phyloP scores from a whole-genome alignment of 2,888 invertebrate genomes.

The Ichneumoninae sp. region DNA sequence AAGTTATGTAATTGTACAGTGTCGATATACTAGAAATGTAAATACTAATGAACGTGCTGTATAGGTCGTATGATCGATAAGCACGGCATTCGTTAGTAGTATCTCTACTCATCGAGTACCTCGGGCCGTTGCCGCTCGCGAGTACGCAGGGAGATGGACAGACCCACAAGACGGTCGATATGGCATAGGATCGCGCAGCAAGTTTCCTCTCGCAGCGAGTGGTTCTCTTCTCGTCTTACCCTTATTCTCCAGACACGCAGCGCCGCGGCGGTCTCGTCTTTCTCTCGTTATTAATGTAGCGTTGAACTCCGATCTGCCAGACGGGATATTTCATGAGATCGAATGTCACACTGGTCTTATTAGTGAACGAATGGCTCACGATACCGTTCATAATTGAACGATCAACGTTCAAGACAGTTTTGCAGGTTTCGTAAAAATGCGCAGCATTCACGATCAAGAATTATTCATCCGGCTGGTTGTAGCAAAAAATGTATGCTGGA shows the following conservation, averaged over 20 bases:
- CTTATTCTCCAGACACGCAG: conserved; percentile 34
- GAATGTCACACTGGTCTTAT: conserved; percentile 5
- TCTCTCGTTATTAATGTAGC: conserved; percentile 43
- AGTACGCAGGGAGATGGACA: neutral
- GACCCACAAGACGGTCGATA: conserved; percentile 15
- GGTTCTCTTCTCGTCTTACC: conserved; percentile 46
- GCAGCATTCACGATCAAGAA: neutral
- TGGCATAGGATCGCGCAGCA: conserved; percentile 23
- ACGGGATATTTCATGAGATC: conserved; percentile 2
- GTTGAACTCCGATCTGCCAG: conserved; percentile 11
- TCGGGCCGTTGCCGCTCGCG: neutral
- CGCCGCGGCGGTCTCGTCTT: conserved; percentile 42
- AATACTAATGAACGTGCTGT: neutral
- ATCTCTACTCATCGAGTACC: neutral
- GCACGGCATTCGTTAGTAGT: conserved; percentile 3
- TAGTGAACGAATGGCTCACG: neutral
- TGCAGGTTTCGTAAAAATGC: neutral
- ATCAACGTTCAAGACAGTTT: neutral
- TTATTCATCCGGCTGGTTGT: neutral
- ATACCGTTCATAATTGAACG: neutral
- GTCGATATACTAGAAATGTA: neutral
- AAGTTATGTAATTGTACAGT: neutral
- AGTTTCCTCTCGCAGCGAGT: conserved; percentile 12
- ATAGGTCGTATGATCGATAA: neutral
- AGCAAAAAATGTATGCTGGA: neutral